Percentiles rank a stretch among this genome's conserved stretches.
Conservation (phyloP, 2,888 invertebrate species). For the Hyles lineata region DNA sequence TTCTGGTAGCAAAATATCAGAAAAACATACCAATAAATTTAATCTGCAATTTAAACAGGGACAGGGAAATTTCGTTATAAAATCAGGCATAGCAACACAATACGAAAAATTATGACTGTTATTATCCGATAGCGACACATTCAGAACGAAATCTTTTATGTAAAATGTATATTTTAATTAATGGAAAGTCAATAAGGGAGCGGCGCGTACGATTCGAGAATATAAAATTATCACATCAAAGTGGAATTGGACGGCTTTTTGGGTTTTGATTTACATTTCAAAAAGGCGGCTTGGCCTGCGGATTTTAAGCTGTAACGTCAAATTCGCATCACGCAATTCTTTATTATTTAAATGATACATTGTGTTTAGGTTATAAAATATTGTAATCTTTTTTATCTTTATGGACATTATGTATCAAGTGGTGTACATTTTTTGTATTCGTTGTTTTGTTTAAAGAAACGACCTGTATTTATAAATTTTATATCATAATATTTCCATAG, state of each 20-base stretch:
- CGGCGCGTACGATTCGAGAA: conserved; percentile 56
- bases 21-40: neutral
- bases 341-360: conserved; percentile 16
- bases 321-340: conserved; percentile 8
- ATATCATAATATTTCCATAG: too few species aligned
- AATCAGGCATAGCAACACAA: conserved; percentile 3
- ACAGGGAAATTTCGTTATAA: conserved; percentile 3
- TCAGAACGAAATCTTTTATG: conserved; percentile 22
- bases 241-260: conserved; percentile 67
- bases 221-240: conserved; percentile 80
- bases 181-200: conserved; percentile 64
- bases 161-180: conserved; percentile 60
- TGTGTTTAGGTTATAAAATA: conserved; percentile 1
- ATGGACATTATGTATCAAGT: too few species aligned
- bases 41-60: conserved; percentile 2
- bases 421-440: too few species aligned
- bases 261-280: conserved; percentile 80
- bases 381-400: neutral
- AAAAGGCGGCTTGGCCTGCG: conserved; percentile 52
- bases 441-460: neutral
- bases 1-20: neutral
- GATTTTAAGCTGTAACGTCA: conserved; percentile 9
- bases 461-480: too few species aligned
- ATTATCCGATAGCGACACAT: conserved; percentile 5
- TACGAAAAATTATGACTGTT: neutral